A percentile compares a stretch with the other conserved stretches of the same genome.
phyloP scores from a whole-genome alignment of 2,888 invertebrate genomes.

The Drosophila eohydei region DNA sequence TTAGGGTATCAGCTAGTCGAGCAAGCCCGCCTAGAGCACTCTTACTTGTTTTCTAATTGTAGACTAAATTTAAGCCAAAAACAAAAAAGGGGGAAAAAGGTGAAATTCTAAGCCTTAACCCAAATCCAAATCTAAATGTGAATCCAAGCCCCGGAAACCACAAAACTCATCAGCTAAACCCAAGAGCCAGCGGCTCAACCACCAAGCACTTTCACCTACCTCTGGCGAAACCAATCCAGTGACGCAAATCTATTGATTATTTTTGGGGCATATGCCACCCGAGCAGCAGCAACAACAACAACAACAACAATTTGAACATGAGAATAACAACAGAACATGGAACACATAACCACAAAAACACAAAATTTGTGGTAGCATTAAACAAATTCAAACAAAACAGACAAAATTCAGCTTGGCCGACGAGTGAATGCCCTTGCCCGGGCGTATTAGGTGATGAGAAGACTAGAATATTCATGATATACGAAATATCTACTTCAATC shows the following conservation, averaged over 20 bases:
- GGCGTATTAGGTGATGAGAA: fast-evolving
- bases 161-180: slow-evolving; percentile 5
- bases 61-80: neutral
- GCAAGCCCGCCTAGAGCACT: no score
- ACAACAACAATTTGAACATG: slow-evolving; percentile 32
- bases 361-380: slow-evolving; percentile 36
- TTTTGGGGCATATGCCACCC: slow-evolving; percentile 57
- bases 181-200: neutral
- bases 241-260: slow-evolving; percentile 77
- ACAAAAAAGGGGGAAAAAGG: neutral
- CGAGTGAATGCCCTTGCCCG: neutral
- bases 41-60: no score
- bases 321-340: slow-evolving; percentile 23
- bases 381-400: slow-evolving; percentile 24
- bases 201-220: neutral
- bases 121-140: slow-evolving; percentile 4
- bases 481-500: neutral
- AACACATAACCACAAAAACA: slow-evolving; percentile 22
- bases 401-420: neutral
- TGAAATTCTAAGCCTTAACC: neutral
- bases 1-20: no score
- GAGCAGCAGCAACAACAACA: slow-evolving; percentile 32
- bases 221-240: slow-evolving; percentile 47
- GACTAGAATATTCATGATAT: neutral
- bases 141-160: slow-evolving; percentile 9